Evolutionary conservation across 2,797 vertebrate genomes (phyloP).

Genomic region (Oophaga sylvatica): DNA sequence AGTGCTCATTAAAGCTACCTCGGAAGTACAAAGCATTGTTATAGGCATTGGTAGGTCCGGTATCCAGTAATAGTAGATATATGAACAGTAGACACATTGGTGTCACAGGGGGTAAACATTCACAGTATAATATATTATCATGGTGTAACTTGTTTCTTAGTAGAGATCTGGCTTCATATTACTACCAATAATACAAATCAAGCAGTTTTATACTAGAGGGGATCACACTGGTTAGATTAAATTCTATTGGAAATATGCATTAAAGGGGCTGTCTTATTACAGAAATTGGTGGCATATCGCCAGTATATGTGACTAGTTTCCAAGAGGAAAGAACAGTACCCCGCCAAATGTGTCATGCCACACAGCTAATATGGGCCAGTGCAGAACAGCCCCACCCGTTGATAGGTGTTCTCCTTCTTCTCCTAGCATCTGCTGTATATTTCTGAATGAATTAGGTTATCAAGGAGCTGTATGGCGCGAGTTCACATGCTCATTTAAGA

Average conservation of each 20-base stretch:
- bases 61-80: not conserved
- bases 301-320: too few species aligned
- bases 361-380: too few species aligned
- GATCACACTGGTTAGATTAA: not conserved
- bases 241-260: not conserved
- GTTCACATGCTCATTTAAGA: too few species aligned
- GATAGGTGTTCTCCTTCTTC: too few species aligned
- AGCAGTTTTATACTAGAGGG: not conserved
- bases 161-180: not conserved
- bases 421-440: too few species aligned
- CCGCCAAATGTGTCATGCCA: too few species aligned
- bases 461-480: too few species aligned
- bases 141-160: not conserved
- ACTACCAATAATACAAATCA: not conserved
- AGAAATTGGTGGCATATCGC: too few species aligned
- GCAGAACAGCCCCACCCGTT: too few species aligned
- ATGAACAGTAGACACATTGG: not conserved
- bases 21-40: conserved; percentile 40
- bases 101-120: not conserved
- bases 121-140: not conserved
- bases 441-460: too few species aligned
- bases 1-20: conserved; percentile 18
- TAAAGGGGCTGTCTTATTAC: too few species aligned
- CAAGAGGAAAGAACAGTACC: too few species aligned
- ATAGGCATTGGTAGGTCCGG: not conserved